Base-by-base conservation (phyloP, 2,797 vertebrate genomes). In the Arctocebus calabarensis region DNA sequence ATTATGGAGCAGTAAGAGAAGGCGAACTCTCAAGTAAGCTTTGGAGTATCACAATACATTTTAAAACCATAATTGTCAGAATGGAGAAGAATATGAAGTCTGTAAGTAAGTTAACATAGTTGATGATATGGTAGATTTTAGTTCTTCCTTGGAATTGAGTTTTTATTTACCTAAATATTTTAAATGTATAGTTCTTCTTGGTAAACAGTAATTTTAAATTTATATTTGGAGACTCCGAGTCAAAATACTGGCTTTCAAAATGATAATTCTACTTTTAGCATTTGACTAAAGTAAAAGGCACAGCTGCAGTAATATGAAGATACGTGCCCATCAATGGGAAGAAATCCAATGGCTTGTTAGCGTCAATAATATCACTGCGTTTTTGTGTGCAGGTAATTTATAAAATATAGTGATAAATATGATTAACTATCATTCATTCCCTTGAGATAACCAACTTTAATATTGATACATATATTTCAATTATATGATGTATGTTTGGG, bases 1-100 rank as follows among this genome's bases (percentile, higher is more conserved):
- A 95, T 95, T 98, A 96, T 94, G 55, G 40, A 92, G 90, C 95
- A 57, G 34, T 74, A 95, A 45, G 57, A 96, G 81, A 48, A 96
- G 91, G 52, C 89, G 12, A 7, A 92, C 12, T 68, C 90, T 22
- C 25, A 92, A 93, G 74, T 93, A 95, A 75, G 22, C 40, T 89
- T 96, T 94, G 20, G 94, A 48, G 83, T 27, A 82, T n/a, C 14
- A 1, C 37, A 88, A 82, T 74, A 23, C 5, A 52, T 83, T 93
- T 70, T 89, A 40, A 77, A 8, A 62, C 90, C 43, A 68, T 55
- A 81, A 81, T 68, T 70, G 13, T 88, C 90, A 88, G 45, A 74
- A 19, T 5, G 91, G 10, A 77, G 4, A 86, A 55, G 23, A 91
- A 43, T 94, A 83, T 74, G 5, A 70, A 87, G 59, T 74, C 16